Conservation (phyloP, 1,140 invertebrate species). For the Cryptotermes secundus region DNA sequence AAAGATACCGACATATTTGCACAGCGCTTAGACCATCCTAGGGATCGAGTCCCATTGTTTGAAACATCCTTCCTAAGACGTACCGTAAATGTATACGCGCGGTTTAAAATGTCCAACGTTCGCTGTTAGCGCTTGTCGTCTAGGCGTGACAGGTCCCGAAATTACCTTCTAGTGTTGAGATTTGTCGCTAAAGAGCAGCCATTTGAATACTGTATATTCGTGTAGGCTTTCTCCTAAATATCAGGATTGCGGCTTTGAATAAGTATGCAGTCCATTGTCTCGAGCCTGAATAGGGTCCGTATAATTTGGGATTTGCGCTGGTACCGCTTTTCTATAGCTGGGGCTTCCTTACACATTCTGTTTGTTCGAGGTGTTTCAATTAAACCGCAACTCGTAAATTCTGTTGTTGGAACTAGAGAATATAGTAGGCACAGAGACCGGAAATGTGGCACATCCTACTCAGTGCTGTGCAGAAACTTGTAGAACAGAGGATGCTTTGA, state of each 20-base stretch:
- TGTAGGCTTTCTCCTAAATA: background rate
- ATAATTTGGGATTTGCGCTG: background rate
- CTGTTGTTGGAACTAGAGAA: background rate
- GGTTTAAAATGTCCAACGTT: background rate
- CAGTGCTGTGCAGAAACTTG: no score
- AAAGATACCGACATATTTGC: no score
- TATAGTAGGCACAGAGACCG: background rate
- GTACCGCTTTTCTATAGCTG: background rate
- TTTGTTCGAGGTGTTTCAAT: slow-evolving; percentile 14
- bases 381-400: background rate
- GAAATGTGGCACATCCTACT: background rate
- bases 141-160: background rate
- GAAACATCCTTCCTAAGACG: no score
- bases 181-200: background rate
- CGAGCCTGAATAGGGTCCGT: background rate
- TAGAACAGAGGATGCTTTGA: no score
- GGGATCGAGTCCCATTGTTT: no score
- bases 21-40: no score
- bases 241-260: background rate
- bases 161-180: background rate
- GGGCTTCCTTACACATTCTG: background rate
- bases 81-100: background rate
- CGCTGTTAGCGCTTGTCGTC: background rate
- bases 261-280: background rate
- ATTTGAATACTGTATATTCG: slow-evolving; percentile 3